phyloP scores from a whole-genome alignment of 2,888 invertebrate genomes.

The Eilema caniola region DNA sequence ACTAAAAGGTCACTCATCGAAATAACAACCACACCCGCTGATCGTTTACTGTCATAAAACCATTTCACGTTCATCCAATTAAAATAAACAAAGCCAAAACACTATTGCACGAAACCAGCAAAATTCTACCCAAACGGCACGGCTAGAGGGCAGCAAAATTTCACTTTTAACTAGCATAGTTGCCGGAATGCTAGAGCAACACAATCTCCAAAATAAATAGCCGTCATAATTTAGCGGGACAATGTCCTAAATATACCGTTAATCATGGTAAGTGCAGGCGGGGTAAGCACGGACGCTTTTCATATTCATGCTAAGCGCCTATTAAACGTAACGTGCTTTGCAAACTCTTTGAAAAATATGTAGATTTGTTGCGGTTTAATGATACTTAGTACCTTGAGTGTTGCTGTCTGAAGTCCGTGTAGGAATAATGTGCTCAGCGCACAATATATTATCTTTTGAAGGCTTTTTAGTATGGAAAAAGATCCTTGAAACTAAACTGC shows the following conservation, averaged over 20 bases:
- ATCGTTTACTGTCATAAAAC: background rate
- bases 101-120: constrained; percentile 34
- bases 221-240: constrained; percentile 61
- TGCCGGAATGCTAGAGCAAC: constrained; percentile 41
- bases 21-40: too few relatives aligned
- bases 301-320: constrained; percentile 56
- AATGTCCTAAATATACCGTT: constrained; percentile 64
- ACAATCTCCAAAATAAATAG: constrained; percentile 67
- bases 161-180: constrained; percentile 34
- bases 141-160: constrained; percentile 36
- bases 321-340: constrained; percentile 59
- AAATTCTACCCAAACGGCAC: constrained; percentile 25
- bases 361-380: constrained; percentile 47
- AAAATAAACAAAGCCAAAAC: constrained; percentile 10
- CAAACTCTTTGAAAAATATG: constrained; percentile 61
- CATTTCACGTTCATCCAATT: background rate
- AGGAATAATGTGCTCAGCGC: constrained; percentile 1
- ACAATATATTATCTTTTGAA: background rate
- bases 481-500: background rate
- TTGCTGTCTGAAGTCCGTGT: constrained; percentile 31
- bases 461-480: background rate
- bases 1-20: too few relatives aligned
- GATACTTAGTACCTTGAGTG: constrained; percentile 28
- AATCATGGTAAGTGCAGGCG: constrained; percentile 59
- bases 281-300: constrained; percentile 47